Conservation (phyloP, 1,140 invertebrate species). For the Oreohelix idahoensis region DNA sequence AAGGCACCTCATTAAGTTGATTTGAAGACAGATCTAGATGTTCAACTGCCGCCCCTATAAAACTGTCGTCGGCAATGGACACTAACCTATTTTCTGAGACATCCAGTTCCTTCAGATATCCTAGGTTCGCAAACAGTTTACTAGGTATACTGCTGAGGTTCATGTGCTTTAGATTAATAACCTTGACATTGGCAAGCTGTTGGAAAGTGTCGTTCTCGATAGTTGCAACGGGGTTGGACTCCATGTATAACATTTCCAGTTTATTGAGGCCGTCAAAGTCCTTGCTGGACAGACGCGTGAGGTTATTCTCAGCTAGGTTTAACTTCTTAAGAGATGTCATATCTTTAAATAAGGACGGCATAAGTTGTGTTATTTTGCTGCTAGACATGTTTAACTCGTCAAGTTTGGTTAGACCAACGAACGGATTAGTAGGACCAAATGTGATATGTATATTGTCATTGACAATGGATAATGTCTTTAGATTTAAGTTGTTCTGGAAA, state of each 20-base stretch:
- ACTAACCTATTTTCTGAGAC: slow-evolving; percentile 44
- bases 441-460: neutral
- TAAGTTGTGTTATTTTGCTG: slow-evolving; percentile 42
- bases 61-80: slow-evolving; percentile 41
- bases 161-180: slow-evolving; percentile 48
- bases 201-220: slow-evolving; percentile 46
- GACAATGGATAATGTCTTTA: slow-evolving; percentile 6
- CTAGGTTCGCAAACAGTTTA: slow-evolving; percentile 46
- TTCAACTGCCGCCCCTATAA: slow-evolving; percentile 48
- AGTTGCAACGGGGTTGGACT: slow-evolving; percentile 46
- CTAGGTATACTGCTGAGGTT: slow-evolving; percentile 42
- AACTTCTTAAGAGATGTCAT: slow-evolving; percentile 42
- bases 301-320: slow-evolving; percentile 46
- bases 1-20: slow-evolving; percentile 47
- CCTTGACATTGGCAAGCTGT: slow-evolving; percentile 39
- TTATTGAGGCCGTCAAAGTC: slow-evolving; percentile 53
- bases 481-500: slow-evolving; percentile 26
- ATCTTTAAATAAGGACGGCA: slow-evolving; percentile 34
- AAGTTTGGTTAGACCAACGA: slow-evolving; percentile 48
- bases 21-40: slow-evolving; percentile 54
- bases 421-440: slow-evolving; percentile 17
- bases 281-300: slow-evolving; percentile 38
- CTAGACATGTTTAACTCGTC: slow-evolving; percentile 44
- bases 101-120: slow-evolving; percentile 45
- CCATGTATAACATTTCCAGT: slow-evolving; percentile 46